Conservation (phyloP, 2,113 vertebrate genomes). For the Anas platyrhynchos region DNA sequence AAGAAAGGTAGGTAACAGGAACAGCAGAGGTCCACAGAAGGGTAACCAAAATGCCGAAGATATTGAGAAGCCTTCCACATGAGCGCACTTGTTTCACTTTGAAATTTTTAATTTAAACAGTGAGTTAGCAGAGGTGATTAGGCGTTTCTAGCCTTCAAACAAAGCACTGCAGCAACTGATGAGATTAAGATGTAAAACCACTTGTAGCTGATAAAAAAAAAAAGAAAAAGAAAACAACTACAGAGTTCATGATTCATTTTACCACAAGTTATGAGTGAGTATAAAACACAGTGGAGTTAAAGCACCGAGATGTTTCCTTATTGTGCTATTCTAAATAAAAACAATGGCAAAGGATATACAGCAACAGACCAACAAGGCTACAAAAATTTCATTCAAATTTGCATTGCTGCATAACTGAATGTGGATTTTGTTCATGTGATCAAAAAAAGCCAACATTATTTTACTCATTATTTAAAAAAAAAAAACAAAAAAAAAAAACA, state of each 20-base stretch:
- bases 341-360: not conserved
- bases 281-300: not conserved
- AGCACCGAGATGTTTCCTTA: not conserved
- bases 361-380: not conserved
- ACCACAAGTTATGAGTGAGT: not conserved
- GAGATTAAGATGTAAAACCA: not conserved
- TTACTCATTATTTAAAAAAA: no score
- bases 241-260: not conserved
- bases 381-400: not conserved
- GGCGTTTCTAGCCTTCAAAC: not conserved
- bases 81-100: not conserved
- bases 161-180: not conserved
- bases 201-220: not conserved
- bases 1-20: not conserved
- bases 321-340: not conserved
- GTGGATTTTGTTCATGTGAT: no score
- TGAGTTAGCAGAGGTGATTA: not conserved
- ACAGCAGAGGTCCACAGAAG: not conserved
- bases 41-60: not conserved
- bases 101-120: not conserved
- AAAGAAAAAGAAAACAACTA: not conserved
- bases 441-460: no score
- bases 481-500: not conserved
- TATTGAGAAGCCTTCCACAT: not conserved
- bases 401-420: not conserved